These are phyloP conservation scores for Scelioninae gen. 2 DNA, from an alignment of 2,888 invertebrate species.

Conservation along the genomic window DNA sequence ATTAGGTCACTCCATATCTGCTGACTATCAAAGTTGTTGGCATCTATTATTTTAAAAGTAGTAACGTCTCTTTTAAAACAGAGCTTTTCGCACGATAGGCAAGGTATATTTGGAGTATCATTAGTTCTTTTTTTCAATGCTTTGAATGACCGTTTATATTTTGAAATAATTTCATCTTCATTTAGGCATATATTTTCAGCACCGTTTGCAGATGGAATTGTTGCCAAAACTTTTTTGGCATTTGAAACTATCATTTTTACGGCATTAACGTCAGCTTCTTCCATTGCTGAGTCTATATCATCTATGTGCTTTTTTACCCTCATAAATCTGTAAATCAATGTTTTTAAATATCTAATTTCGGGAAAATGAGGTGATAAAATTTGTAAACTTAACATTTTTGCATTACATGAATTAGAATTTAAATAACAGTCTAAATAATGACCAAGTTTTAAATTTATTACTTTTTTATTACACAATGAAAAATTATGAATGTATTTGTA, in stretches of 20 bases:
- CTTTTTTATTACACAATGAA: neutral
- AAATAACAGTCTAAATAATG: constrained; percentile 2
- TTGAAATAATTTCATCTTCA: constrained; percentile 1
- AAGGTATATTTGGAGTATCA: constrained; percentile 6
- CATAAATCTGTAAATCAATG: constrained; percentile 32
- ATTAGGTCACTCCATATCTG: constrained; percentile 4
- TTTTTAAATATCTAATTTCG: constrained; percentile 14
- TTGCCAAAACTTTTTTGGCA: constrained; percentile 14
- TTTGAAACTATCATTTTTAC: constrained; percentile 15
- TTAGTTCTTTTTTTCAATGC: neutral
- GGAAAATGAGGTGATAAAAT: constrained; percentile 17
- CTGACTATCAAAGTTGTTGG: neutral
- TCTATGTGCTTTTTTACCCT: constrained; percentile 18
- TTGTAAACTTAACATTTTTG: constrained; percentile 12
- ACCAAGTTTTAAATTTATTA: neutral
- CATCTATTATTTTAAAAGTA: neutral
- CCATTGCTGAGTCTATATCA: constrained; percentile 28
- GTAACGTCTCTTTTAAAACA: constrained; percentile 8
- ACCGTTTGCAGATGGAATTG: too few species aligned
- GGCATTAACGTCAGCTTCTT: constrained; percentile 13
- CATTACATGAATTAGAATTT: constrained; percentile 3
- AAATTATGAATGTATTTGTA: constrained; percentile 1
- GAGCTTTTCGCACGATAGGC: constrained; percentile 3
- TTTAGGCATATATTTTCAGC: neutral
- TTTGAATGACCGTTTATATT: constrained; percentile 1